Conservation (phyloP, 1,140 invertebrate genomes). For the Cephus cinctus region DNA sequence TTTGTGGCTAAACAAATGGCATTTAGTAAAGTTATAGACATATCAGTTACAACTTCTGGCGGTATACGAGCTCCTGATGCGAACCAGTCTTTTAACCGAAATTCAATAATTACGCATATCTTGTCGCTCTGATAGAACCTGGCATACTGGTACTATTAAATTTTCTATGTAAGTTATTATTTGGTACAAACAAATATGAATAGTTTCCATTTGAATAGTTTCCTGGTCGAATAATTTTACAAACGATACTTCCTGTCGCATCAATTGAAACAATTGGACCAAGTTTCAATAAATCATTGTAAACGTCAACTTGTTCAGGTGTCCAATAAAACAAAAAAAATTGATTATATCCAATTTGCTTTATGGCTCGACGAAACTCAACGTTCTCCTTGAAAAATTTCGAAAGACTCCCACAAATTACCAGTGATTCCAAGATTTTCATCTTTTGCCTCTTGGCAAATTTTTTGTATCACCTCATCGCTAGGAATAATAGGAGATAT, state of each 20-base stretch:
- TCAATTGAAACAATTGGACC: not conserved
- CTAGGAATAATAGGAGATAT: too few relatives aligned
- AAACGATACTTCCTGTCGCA: not conserved
- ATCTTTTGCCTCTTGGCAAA: too few relatives aligned
- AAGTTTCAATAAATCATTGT: not conserved
- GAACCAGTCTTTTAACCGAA: slow-evolving; percentile 1
- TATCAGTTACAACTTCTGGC: slow-evolving; percentile 3
- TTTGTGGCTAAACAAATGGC: not conserved
- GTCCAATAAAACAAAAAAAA: slow-evolving; percentile 4
- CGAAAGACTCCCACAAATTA: too few relatives aligned
- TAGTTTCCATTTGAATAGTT: not conserved
- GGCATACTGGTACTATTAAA: slow-evolving; percentile 2
- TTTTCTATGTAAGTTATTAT: not conserved
- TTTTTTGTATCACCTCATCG: too few relatives aligned
- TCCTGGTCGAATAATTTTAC: not conserved
- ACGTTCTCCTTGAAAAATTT: too few relatives aligned
- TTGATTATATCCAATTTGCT: not conserved
- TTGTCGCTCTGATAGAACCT: slow-evolving; percentile 5
- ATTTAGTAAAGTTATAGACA: slow-evolving; percentile 1
- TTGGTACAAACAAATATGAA: not conserved
- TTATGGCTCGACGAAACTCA: not conserved
- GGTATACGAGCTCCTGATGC: not conserved
- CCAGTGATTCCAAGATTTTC: too few relatives aligned
- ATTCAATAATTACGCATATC: not conserved
- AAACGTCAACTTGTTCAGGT: not conserved